A percentile compares a stretch with the other conserved stretches of the same genome.
phyloP scores from a whole-genome alignment of 2,113 vertebrate species.

The Rana temporaria region DNA sequence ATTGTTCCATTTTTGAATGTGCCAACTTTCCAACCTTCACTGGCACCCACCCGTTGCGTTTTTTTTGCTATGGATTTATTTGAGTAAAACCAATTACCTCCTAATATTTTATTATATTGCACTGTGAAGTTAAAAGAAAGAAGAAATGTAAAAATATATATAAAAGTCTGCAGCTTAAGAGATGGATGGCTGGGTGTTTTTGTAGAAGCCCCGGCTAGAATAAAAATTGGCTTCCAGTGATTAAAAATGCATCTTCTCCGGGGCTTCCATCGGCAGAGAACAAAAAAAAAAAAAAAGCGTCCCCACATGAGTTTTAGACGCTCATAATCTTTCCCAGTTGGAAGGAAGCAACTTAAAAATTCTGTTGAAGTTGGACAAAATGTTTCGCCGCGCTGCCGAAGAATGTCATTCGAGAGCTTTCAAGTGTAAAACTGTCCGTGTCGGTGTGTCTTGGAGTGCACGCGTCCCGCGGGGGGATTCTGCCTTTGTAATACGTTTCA shows the following conservation, averaged over 20 bases:
- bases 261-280: conserved; percentile 16
- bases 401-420: conserved; percentile 52
- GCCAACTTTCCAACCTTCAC: neutral
- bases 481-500: conserved; percentile 54
- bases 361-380: conserved; percentile 55
- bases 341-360: conserved; percentile 53
- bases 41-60: conserved; percentile 3
- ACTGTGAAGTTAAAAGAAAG: conserved; percentile 10
- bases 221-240: conserved; percentile 24
- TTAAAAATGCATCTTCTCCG: conserved; percentile 29
- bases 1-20: neutral
- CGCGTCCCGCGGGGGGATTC: conserved; percentile 26
- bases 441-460: conserved; percentile 35
- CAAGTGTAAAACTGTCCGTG: conserved; percentile 56
- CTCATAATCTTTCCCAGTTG: conserved; percentile 54
- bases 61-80: conserved; percentile 23
- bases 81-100: conserved; percentile 12
- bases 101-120: conserved; percentile 35
- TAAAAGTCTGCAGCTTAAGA: neutral
- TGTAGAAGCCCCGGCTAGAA: conserved; percentile 27
- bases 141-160: neutral
- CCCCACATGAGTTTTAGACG: conserved; percentile 20
- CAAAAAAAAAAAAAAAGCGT: conserved; percentile 46
- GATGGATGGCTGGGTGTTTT: conserved; percentile 8
- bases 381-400: conserved; percentile 31